Evolutionary conservation across 2,888 invertebrate genomes (phyloP), one percentile per base, ranked within the genome.

Genomic region (Gryllus longicercus): DNA sequence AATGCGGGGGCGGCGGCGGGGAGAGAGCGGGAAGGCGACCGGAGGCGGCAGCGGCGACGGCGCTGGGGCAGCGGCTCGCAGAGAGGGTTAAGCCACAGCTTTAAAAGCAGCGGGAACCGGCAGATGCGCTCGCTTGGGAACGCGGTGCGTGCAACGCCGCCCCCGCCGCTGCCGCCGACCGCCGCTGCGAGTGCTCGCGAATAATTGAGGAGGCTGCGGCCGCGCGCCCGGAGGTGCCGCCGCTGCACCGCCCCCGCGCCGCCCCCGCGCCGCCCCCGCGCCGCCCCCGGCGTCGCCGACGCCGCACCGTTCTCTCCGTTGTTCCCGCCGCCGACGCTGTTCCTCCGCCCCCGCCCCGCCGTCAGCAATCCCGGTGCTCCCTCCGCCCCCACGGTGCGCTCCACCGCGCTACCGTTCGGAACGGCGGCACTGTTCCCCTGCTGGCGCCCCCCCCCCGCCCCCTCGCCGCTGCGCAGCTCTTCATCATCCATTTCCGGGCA

Each of bases 71-170:
- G 63, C 63, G 63, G 63, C 16, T 38, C 16, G n/a, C 63, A 14
- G 63, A 63, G 63, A 63, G 63, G 63, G 63, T 63, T 63, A 63
- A 63, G 63, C 63, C 63, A n/a, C 63, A 63, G 63, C 63, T 63
- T 63, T 63, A 18, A 63, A 63, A 63, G 63, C 63, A 63, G 14
- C 63, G 63, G 63, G 63, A 63, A 63, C 63, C 63, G 63, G 63
- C 63, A 63, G 63, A 63, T 63, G 63, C 63, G 63, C 63, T 14
- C n/a, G 63, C 63, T 63, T 63, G 63, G 63, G 63, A 63, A 63
- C 63, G 63, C 11, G 63, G 63, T n/a, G 63, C 63, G 63, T 63
- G 63, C 63, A n/a, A n/a, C 63, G 63, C 14, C 63, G 63, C 63
- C 63, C 5, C 63, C 63, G 63, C n/a, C 16, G 25, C 25, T 2